Evolutionary conservation across 2,888 invertebrate species (phyloP).

Genomic region (Latheticus oryzae): DNA sequence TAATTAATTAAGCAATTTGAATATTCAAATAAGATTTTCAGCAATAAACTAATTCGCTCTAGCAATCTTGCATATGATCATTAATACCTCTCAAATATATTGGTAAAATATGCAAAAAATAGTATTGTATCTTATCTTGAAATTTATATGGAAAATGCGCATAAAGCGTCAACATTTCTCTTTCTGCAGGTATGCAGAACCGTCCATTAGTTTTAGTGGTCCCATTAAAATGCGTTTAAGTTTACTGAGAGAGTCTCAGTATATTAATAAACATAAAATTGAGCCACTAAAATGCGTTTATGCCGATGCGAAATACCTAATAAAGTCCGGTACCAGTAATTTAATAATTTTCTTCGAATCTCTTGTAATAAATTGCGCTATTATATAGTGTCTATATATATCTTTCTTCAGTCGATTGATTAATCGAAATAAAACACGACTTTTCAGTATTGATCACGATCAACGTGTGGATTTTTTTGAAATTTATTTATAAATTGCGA

Average conservation of each 20-base stretch:
- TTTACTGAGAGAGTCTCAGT: constrained; percentile 21
- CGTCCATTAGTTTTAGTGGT: constrained; percentile 39
- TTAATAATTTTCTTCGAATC: constrained; percentile 36
- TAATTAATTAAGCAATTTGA: too few relatives aligned
- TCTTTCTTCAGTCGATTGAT: constrained; percentile 22
- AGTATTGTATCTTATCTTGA: too few relatives aligned
- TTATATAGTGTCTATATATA: background rate
- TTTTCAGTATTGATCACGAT: constrained; percentile 31
- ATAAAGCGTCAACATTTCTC: constrained; percentile 30
- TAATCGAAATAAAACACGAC: constrained; percentile 33
- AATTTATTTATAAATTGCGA: too few relatives aligned
- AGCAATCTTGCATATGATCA: too few relatives aligned
- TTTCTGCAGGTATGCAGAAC: constrained; percentile 34
- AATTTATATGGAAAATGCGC: constrained; percentile 28
- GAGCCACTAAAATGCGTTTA: constrained; percentile 40
- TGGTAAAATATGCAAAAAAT: too few relatives aligned
- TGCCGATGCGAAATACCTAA: constrained; percentile 37
- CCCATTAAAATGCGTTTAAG: constrained; percentile 38
- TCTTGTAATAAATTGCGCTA: constrained; percentile 24
- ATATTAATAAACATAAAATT: constrained; percentile 42
- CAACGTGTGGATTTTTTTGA: constrained; percentile 36
- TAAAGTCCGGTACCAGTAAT: constrained; percentile 33
- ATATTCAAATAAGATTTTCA: too few relatives aligned
- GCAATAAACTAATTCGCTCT: too few relatives aligned
- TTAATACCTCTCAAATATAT: too few relatives aligned